These are phyloP conservation scores for Hemaris fuciformis DNA, from an alignment of 2,888 invertebrate species.

Conservation along the genomic window DNA sequence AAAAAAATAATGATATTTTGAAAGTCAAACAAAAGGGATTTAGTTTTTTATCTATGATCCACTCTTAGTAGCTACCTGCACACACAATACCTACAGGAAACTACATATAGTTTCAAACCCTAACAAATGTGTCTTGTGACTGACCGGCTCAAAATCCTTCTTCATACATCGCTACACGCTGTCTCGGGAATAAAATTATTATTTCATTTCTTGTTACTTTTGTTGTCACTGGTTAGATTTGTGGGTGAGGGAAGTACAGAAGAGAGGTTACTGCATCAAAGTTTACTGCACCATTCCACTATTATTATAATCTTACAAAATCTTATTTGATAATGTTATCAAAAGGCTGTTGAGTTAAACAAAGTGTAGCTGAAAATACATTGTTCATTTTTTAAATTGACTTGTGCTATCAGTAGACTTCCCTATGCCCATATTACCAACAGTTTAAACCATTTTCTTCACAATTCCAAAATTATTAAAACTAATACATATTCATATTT, in stretches of 20 bases:
- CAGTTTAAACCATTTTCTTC: background rate
- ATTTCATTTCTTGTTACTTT: conserved; percentile 27
- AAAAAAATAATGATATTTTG: too few relatives aligned
- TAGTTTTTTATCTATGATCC: conserved; percentile 22
- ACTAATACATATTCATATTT: too few relatives aligned
- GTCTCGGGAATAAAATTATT: conserved; percentile 52
- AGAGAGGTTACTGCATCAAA: background rate
- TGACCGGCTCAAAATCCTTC: conserved; percentile 43
- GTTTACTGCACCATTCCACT: background rate
- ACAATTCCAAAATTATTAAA: background rate
- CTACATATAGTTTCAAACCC: conserved; percentile 29
- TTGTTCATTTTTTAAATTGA: background rate
- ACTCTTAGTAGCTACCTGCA: conserved; percentile 18
- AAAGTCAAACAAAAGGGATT: background rate
- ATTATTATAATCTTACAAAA: background rate
- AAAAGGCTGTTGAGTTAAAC: too few relatives aligned
- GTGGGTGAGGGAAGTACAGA: background rate
- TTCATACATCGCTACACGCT: conserved; percentile 46
- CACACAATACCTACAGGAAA: conserved; percentile 27
- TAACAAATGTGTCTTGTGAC: conserved; percentile 28
- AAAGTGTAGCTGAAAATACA: background rate
- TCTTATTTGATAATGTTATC: background rate
- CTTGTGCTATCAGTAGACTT: background rate
- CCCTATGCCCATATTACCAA: background rate
- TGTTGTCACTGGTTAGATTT: background rate